A percentile compares a stretch with the other conserved stretches of the same genome.
phyloP scores from a whole-genome alignment of 2,888 invertebrate species.

The Lithophane semibrunnea region DNA sequence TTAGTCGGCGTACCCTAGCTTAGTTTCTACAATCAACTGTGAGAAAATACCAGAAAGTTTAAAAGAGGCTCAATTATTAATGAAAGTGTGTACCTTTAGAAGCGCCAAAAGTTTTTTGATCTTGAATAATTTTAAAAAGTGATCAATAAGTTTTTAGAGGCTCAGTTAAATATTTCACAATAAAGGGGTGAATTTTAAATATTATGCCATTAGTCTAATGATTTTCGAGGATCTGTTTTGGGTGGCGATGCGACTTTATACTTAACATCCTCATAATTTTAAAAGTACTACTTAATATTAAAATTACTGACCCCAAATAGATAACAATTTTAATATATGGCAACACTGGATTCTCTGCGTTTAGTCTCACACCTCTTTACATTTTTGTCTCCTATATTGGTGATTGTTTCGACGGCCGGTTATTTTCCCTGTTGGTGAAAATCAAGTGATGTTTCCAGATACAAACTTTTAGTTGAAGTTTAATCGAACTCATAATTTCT shows the following conservation, averaged over 20 bases:
- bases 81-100: not conserved
- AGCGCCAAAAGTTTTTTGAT: not conserved
- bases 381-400: slow-evolving; percentile 2
- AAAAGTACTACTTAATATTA: slow-evolving; percentile 47
- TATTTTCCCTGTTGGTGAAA: not conserved
- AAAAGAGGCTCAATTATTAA: not conserved
- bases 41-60: not conserved
- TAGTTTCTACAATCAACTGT: not conserved
- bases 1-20: not conserved
- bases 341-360: slow-evolving; percentile 54
- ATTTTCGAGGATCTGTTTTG: not conserved
- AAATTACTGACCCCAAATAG: slow-evolving; percentile 67
- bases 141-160: not conserved
- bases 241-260: not conserved
- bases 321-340: slow-evolving; percentile 62
- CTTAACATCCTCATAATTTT: slow-evolving; percentile 51
- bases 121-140: not conserved
- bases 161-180: not conserved
- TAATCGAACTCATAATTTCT: not conserved
- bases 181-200: not conserved
- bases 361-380: slow-evolving; percentile 9
- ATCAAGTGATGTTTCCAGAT: not conserved
- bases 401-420: not conserved
- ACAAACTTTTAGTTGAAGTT: too few species aligned
- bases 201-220: not conserved